Conservation (phyloP, 2,113 vertebrate species). For the Hippocampus barbouri region DNA sequence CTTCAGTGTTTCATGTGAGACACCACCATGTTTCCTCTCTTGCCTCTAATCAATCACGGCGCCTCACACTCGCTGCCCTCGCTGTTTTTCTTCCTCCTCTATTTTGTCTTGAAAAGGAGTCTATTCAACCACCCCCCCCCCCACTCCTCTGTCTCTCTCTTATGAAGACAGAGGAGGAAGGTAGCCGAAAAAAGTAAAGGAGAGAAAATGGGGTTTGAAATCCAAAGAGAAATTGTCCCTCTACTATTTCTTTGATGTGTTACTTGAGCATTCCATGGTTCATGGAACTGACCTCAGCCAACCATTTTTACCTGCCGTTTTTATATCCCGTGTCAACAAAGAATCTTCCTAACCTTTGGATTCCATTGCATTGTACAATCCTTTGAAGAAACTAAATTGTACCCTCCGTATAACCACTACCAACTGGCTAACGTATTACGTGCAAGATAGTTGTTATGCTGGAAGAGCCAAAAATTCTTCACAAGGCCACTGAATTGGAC, state of each 20-base stretch:
- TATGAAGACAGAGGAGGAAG: constrained; percentile 31
- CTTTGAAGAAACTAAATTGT: background rate
- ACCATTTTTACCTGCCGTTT: background rate
- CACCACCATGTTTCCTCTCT: constrained; percentile 34
- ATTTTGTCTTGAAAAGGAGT: constrained; percentile 32
- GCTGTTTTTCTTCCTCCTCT: constrained; percentile 29
- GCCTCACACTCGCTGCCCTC: constrained; percentile 18
- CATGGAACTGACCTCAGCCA: constrained; percentile 52
- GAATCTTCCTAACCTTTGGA: background rate
- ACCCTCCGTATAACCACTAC: background rate
- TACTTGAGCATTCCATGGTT: constrained; percentile 76
- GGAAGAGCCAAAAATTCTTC: background rate
- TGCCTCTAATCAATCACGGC: constrained; percentile 64
- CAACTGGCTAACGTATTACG: background rate
- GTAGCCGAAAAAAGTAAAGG: constrained; percentile 17
- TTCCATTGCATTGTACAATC: background rate
- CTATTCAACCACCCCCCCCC: background rate
- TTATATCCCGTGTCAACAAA: background rate
- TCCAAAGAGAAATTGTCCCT: constrained; percentile 47
- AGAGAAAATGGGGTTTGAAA: constrained; percentile 20
- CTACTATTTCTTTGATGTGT: constrained; percentile 61
- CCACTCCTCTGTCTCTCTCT: constrained; percentile 14
- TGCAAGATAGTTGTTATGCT: background rate
- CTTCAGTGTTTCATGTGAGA: constrained; percentile 55
- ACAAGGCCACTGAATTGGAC: background rate